Evolutionary conservation across 2,797 vertebrate genomes (phyloP).

Genomic region (Oceanodroma leucorhoa): DNA sequence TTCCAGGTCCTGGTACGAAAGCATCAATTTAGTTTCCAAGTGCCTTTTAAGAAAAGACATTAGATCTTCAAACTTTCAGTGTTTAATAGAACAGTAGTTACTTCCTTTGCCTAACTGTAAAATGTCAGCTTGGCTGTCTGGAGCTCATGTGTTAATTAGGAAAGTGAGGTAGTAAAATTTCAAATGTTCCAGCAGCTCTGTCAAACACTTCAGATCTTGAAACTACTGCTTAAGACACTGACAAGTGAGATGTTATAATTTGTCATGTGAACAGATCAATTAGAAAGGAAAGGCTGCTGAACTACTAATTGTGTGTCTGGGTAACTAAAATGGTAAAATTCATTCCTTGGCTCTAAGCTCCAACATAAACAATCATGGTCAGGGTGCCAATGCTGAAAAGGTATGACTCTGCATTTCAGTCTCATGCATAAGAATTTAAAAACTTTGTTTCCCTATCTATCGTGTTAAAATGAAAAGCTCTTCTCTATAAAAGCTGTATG

Average conservation of each 20-base stretch:
- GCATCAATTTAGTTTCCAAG: neutral
- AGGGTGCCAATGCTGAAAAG: neutral
- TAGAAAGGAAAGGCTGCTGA: slow-evolving; percentile 33
- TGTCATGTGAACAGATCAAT: slow-evolving; percentile 55
- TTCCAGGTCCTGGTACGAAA: neutral
- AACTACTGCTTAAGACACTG: slow-evolving; percentile 45
- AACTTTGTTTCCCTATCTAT: neutral
- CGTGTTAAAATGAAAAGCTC: neutral
- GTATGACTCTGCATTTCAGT: neutral
- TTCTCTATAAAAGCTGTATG: neutral
- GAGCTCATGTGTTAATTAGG: slow-evolving; percentile 53
- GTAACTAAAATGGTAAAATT: neutral
- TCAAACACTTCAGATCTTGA: slow-evolving; percentile 58
- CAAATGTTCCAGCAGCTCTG: slow-evolving; percentile 65
- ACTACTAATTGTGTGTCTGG: slow-evolving; percentile 19
- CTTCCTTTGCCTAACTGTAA: slow-evolving; percentile 9
- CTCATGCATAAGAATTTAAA: neutral
- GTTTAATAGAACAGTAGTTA: neutral
- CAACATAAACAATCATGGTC: neutral
- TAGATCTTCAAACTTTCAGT: neutral
- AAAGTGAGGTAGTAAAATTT: slow-evolving; percentile 55
- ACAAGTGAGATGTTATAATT: slow-evolving; percentile 62
- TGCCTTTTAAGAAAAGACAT: slow-evolving; percentile 6
- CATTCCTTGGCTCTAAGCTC: neutral
- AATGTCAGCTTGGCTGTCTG: slow-evolving; percentile 48